Evolutionary conservation across 2,888 invertebrate genomes (phyloP).

Genomic region (Orthosia incerta): DNA sequence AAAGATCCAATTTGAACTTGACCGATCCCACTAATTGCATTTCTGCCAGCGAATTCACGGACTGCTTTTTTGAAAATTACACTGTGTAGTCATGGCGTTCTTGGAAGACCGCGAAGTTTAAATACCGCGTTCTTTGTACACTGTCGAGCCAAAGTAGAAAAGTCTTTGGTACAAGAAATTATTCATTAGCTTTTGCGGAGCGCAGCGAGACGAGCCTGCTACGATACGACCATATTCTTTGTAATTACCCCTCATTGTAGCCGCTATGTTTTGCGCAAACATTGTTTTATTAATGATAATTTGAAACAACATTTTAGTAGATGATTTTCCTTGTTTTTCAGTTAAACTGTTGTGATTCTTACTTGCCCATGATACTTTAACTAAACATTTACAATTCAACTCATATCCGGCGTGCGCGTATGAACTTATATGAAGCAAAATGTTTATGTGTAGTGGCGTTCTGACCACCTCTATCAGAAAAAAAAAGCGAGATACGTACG

Average conservation of each 20-base stretch:
- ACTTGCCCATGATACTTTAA: not conserved
- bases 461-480: too few species aligned
- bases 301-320: slow-evolving; percentile 1
- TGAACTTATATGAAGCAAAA: too few species aligned
- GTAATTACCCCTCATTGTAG: slow-evolving; percentile 46
- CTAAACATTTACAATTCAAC: not conserved
- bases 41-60: slow-evolving; percentile 50
- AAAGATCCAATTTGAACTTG: slow-evolving; percentile 66
- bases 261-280: slow-evolving; percentile 34
- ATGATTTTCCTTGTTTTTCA: not conserved
- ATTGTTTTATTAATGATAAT: slow-evolving; percentile 33
- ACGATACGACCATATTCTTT: slow-evolving; percentile 55
- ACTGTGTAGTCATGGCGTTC: slow-evolving; percentile 30
- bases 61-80: slow-evolving; percentile 53
- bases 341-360: not conserved
- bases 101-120: slow-evolving; percentile 64
- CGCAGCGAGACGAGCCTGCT: slow-evolving; percentile 53
- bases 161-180: slow-evolving; percentile 78
- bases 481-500: too few species aligned
- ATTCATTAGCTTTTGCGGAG: slow-evolving; percentile 75
- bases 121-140: slow-evolving; percentile 65
- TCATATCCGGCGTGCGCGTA: not conserved
- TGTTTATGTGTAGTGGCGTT: too few species aligned
- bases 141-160: slow-evolving; percentile 73
- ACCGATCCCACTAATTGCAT: slow-evolving; percentile 63